phyloP scores from a whole-genome alignment of 2,797 vertebrate genomes.

The Lutjanus campechanus region DNA sequence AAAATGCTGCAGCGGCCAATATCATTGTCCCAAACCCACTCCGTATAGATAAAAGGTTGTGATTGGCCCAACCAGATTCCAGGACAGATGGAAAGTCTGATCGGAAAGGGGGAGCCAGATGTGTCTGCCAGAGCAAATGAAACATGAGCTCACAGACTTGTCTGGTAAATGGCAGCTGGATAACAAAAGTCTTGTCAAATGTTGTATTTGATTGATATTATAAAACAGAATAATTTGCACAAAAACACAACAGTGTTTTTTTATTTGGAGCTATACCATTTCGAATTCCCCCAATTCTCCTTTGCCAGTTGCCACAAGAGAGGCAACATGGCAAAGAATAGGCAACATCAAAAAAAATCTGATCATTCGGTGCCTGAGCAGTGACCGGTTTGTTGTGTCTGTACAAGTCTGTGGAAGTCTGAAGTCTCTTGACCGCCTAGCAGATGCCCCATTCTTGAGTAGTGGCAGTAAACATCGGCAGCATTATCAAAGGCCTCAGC shows the following conservation, averaged over 20 bases:
- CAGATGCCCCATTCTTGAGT: constrained; percentile 73
- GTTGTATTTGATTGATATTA: constrained; percentile 18
- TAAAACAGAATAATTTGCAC: neutral
- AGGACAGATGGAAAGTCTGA: too few species aligned
- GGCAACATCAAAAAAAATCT: constrained; percentile 21
- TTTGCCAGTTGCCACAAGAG: constrained; percentile 30
- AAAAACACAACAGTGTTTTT: neutral
- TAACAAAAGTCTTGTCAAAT: constrained; percentile 29
- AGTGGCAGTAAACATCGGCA: constrained; percentile 73
- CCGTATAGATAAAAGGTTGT: too few species aligned
- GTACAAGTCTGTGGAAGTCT: constrained; percentile 47
- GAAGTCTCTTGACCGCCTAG: constrained; percentile 61
- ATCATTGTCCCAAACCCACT: too few species aligned
- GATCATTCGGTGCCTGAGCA: constrained; percentile 23
- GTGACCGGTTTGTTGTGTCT: constrained; percentile 34
- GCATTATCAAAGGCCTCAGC: constrained; percentile 84
- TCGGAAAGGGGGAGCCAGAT: too few species aligned
- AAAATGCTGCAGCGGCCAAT: too few species aligned
- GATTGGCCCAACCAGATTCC: too few species aligned
- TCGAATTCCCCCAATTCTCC: neutral
- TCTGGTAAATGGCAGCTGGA: neutral
- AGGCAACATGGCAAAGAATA: constrained; percentile 25
- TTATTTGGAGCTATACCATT: neutral
- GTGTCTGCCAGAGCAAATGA: too few species aligned
- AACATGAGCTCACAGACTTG: too few species aligned